A percentile compares a stretch with the other conserved stretches of the same genome.
Evolutionary conservation across 1,140 invertebrate genomes (phyloP).

Genomic region (Micrasema minimum): DNA sequence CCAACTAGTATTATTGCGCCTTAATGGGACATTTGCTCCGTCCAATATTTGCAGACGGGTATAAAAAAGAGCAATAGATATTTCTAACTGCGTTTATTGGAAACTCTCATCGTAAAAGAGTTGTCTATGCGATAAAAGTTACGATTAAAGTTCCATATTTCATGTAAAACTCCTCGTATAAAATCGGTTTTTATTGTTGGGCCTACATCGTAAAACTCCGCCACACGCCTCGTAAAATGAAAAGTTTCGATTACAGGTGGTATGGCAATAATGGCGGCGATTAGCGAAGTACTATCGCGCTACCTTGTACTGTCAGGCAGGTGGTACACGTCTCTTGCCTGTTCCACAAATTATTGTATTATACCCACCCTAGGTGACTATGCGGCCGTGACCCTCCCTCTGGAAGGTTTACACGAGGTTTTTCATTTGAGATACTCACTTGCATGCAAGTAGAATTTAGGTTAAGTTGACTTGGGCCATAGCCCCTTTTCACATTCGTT

Average conservation of each 20-base stretch:
- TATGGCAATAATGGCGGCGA: conserved; percentile 25
- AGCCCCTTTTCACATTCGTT: too few relatives aligned
- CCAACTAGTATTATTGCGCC: too few relatives aligned
- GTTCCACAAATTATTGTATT: conserved; percentile 8
- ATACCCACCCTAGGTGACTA: not conserved
- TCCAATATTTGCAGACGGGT: too few relatives aligned
- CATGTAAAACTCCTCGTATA: not conserved
- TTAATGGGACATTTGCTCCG: too few relatives aligned
- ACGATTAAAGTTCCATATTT: conserved; percentile 1
- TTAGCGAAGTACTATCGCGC: conserved; percentile 27
- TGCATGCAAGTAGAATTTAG: too few relatives aligned
- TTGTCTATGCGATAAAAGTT: conserved; percentile 1
- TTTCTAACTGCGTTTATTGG: not conserved
- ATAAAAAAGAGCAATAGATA: too few relatives aligned
- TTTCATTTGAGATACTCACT: not conserved
- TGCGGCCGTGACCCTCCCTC: not conserved
- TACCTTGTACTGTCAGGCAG: conserved; percentile 24
- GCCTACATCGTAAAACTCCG: conserved; percentile 20
- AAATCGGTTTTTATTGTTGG: conserved; percentile 11
- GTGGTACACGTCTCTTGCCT: conserved; percentile 27
- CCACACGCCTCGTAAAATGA: conserved; percentile 27
- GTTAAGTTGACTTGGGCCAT: conserved; percentile 13
- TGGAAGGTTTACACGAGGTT: not conserved
- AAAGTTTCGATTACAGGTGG: conserved; percentile 25
- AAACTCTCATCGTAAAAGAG: not conserved